A percentile compares a stretch with the other conserved stretches of the same genome.
Conservation (phyloP, 2,797 vertebrate genomes). For the Dromococcyx pavoninus region DNA sequence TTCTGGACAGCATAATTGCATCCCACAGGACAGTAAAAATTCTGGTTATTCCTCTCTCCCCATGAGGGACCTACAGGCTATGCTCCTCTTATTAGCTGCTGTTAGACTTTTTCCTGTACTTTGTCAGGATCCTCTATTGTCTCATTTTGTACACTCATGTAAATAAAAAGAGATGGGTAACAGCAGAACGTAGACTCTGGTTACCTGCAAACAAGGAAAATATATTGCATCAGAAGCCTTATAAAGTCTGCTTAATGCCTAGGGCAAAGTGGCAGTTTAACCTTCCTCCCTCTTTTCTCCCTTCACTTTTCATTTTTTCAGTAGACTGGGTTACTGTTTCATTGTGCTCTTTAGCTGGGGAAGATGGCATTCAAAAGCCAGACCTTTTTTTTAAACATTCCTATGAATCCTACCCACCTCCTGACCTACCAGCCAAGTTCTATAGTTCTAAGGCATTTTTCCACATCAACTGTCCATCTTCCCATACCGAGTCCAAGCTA, state of each 20-base stretch:
- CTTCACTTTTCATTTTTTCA: neutral
- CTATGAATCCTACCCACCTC: neutral
- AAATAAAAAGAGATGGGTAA: slow-evolving; percentile 15
- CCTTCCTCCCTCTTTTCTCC: neutral
- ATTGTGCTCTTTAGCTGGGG: neutral
- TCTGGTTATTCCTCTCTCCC: slow-evolving; percentile 27
- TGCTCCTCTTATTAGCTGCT: slow-evolving; percentile 42
- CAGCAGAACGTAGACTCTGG: neutral
- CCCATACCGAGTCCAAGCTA: neutral
- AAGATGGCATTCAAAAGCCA: neutral
- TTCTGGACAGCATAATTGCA: slow-evolving; percentile 64
- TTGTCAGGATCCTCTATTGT: neutral
- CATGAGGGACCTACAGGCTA: neutral
- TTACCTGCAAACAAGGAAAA: neutral
- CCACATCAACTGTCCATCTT: neutral
- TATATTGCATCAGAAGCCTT: neutral
- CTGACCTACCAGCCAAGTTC: neutral
- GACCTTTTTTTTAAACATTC: neutral
- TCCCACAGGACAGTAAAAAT: slow-evolving; percentile 66
- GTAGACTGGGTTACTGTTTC: neutral
- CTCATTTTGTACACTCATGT: neutral
- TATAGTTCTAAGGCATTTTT: neutral
- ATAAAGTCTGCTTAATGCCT: neutral
- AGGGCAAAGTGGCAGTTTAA: neutral
- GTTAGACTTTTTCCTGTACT: slow-evolving; percentile 16